A percentile compares a stretch with the other conserved stretches of the same genome.
Conservation (phyloP, 2,797 vertebrate species). For the Oryzias dopingdopingensis region DNA sequence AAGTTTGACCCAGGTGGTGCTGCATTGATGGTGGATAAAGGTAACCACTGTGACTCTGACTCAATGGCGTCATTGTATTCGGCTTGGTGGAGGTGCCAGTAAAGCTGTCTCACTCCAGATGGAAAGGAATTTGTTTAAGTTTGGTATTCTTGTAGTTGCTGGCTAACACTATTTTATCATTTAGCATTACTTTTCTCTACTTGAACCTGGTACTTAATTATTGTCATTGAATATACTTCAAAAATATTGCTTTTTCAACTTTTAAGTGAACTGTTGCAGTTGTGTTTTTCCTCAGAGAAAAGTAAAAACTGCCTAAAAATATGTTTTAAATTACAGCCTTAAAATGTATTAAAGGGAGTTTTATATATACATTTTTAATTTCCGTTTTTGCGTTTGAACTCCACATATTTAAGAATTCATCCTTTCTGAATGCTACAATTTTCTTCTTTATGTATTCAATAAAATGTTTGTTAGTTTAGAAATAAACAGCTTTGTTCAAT, state of each 20-base stretch:
- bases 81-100: conserved; percentile 38
- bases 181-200: not conserved
- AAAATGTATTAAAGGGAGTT: no score
- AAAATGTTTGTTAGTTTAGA: no score
- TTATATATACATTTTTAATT: no score
- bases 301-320: no score
- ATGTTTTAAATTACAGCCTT: no score
- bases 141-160: conserved; percentile 27
- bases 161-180: conserved; percentile 21
- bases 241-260: not conserved
- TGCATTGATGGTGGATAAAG: conserved; percentile 57
- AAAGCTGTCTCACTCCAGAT: conserved; percentile 28
- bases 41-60: conserved; percentile 61
- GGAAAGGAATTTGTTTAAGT: conserved; percentile 40
- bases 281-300: not conserved
- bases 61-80: conserved; percentile 70
- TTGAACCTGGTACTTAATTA: not conserved
- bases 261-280: not conserved
- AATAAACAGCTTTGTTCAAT: no score
- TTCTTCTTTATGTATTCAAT: no score
- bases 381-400: no score
- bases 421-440: no score
- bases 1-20: conserved; percentile 54
- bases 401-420: no score
- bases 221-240: not conserved